Evolutionary conservation across 2,797 vertebrate genomes (phyloP).

Genomic region (Anguilla obscura): DNA sequence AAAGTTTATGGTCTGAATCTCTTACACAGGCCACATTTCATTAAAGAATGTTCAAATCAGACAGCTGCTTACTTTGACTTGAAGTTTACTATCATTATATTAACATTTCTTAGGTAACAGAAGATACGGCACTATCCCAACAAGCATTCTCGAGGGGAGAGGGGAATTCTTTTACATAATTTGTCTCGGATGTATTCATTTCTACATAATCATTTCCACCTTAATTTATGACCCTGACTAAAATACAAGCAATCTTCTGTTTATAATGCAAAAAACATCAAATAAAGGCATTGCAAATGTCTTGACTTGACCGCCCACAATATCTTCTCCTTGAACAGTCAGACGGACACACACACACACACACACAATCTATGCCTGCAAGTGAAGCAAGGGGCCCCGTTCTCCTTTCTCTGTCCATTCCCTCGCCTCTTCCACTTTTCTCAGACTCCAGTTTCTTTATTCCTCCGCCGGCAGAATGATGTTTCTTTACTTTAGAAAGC

Average conservation of each 20-base stretch:
- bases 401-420: conserved; percentile 30
- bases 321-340: background rate
- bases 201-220: background rate
- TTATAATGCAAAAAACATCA: background rate
- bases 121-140: background rate
- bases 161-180: background rate
- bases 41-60: background rate
- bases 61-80: background rate
- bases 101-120: background rate
- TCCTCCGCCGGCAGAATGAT: conserved; percentile 45
- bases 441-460: conserved; percentile 50
- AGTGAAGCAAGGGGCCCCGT: conserved; percentile 34
- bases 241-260: background rate
- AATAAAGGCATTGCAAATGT: background rate
- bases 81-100: background rate
- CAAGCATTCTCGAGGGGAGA: background rate
- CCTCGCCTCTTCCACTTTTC: conserved; percentile 39
- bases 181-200: background rate
- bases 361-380: conserved; percentile 16
- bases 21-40: conserved; percentile 1
- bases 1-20: background rate
- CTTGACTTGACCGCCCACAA: background rate
- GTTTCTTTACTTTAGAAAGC: conserved; percentile 53
- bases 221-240: background rate
- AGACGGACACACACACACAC: background rate